Evolutionary conservation across 1,140 invertebrate species (phyloP).

Genomic region (Apis laboriosa): DNA sequence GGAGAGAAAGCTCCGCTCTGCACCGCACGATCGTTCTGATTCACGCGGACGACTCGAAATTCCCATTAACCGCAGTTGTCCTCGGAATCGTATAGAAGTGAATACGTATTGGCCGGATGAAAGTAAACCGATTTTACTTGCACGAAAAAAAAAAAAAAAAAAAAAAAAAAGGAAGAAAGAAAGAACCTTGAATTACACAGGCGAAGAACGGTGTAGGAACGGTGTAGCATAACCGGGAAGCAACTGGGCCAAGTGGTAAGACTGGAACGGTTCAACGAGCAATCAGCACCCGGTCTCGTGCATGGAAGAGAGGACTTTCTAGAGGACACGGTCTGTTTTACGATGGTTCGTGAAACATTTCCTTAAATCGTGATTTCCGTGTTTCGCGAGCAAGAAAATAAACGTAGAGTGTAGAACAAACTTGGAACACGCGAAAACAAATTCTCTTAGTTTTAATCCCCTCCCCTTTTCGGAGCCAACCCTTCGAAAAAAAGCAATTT

Average conservation of each 20-base stretch:
- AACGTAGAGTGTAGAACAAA: neutral
- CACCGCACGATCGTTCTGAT: conserved; percentile 6
- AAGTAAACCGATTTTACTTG: neutral
- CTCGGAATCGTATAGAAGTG: neutral
- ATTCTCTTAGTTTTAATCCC: neutral
- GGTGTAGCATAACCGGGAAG: conserved; percentile 2
- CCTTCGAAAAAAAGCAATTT: too few species aligned
- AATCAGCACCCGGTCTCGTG: neutral
- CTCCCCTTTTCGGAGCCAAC: neutral
- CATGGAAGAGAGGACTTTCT: neutral
- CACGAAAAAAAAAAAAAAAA: neutral
- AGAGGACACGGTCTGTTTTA: neutral
- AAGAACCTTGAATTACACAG: neutral
- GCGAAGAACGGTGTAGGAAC: conserved; percentile 11
- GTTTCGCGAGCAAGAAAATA: neutral
- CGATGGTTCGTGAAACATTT: neutral
- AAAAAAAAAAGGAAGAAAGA: neutral
- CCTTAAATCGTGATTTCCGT: neutral
- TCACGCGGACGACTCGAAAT: conserved; percentile 30
- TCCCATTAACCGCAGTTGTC: conserved; percentile 20
- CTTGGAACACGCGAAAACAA: neutral
- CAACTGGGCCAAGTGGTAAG: neutral
- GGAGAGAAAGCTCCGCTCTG: conserved; percentile 8
- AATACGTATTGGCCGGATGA: neutral
- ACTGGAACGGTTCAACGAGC: neutral